phyloP scores from a whole-genome alignment of 1,140 invertebrate species.

The Phortica variegata region DNA sequence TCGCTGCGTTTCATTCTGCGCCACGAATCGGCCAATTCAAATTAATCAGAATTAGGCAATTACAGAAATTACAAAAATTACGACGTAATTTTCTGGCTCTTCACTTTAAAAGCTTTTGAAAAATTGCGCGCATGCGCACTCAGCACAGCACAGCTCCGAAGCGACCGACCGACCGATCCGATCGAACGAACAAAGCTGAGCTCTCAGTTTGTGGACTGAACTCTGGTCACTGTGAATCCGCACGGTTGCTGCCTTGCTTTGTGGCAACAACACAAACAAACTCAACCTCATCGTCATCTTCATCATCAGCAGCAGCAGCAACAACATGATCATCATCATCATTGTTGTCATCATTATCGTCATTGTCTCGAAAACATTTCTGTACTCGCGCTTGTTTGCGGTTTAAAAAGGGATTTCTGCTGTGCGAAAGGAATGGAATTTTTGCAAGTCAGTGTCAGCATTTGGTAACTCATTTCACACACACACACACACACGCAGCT shows the following conservation, averaged over 20 bases:
- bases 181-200: too few relatives aligned
- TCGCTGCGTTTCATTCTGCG: not conserved
- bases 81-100: constrained; percentile 53
- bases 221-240: too few relatives aligned
- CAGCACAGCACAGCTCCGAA: constrained; percentile 11
- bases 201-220: too few relatives aligned
- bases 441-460: constrained; percentile 23
- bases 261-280: too few relatives aligned
- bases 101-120: constrained; percentile 53
- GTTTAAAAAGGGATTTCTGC: not conserved
- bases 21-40: constrained; percentile 40
- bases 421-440: constrained; percentile 16
- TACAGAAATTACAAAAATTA: constrained; percentile 57
- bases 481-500: not conserved
- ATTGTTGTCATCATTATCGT: not conserved
- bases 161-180: too few relatives aligned
- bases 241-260: too few relatives aligned
- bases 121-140: constrained; percentile 52
- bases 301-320: too few relatives aligned
- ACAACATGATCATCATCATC: too few relatives aligned
- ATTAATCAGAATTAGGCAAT: constrained; percentile 57
- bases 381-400: not conserved
- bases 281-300: too few relatives aligned
- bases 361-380: not conserved
- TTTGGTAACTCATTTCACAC: not conserved